These are phyloP conservation scores for Gastracanthus pulcherrimus DNA, from an alignment of 2,888 invertebrate genomes.

Conservation along the genomic window DNA sequence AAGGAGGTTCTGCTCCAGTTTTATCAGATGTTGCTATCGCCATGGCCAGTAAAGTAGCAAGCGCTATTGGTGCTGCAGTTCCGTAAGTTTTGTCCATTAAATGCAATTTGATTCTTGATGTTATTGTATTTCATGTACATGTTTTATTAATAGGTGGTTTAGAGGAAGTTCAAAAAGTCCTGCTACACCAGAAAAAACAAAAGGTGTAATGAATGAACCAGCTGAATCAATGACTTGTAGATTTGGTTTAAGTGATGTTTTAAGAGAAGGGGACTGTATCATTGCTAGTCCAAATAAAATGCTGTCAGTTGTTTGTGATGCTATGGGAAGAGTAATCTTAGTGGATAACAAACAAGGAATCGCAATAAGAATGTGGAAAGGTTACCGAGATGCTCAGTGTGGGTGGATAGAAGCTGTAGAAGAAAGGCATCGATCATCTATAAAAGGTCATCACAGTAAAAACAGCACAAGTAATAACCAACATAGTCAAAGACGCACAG, in stretches of 20 bases:
- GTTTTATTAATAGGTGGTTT: slow-evolving; percentile 78
- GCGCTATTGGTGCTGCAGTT: slow-evolving; percentile 80
- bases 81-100: slow-evolving; percentile 81
- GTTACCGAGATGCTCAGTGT: slow-evolving; percentile 96
- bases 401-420: slow-evolving; percentile 93
- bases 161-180: slow-evolving; percentile 77
- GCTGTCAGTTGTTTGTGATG: slow-evolving; percentile 90
- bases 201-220: slow-evolving; percentile 76
- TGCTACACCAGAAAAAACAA: slow-evolving; percentile 68
- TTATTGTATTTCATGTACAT: slow-evolving; percentile 4
- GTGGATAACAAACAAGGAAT: slow-evolving; percentile 90
- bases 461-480: slow-evolving; percentile 51
- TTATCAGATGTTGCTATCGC: slow-evolving; percentile 95
- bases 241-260: slow-evolving; percentile 89
- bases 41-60: slow-evolving; percentile 92
- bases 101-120: slow-evolving; percentile 6
- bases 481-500: slow-evolving; percentile 79
- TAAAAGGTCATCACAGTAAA: slow-evolving; percentile 57
- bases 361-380: slow-evolving; percentile 94
- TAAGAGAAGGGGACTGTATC: slow-evolving; percentile 87
- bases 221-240: slow-evolving; percentile 88
- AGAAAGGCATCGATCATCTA: slow-evolving; percentile 74
- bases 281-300: slow-evolving; percentile 88
- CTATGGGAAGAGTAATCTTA: slow-evolving; percentile 91
- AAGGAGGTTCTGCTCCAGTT: slow-evolving; percentile 90